Conservation (phyloP, 2,113 vertebrate genomes). For the Tachycineta bicolor region DNA sequence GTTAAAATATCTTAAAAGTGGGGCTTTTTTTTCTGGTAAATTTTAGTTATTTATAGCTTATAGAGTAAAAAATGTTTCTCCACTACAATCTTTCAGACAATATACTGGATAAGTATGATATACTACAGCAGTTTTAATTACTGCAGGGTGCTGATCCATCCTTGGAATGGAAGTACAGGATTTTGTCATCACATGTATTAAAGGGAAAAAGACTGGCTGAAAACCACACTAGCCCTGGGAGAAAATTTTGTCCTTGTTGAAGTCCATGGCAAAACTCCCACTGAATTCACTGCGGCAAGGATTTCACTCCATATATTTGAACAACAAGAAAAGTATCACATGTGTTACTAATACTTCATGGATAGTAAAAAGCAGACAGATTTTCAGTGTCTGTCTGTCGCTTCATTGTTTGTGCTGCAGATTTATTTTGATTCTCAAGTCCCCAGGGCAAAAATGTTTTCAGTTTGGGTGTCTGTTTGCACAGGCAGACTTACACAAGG, state of each 20-base stretch:
- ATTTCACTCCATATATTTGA: conserved; percentile 32
- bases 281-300: not conserved
- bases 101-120: not conserved
- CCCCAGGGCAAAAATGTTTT: not conserved
- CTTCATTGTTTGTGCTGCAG: not conserved
- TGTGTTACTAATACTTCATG: not conserved
- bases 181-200: conserved; percentile 39
- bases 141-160: conserved; percentile 12
- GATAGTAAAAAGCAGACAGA: not conserved
- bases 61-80: not conserved
- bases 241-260: not conserved
- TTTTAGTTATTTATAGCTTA: not conserved
- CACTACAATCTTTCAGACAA: not conserved
- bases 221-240: not conserved
- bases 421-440: not conserved
- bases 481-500: not conserved
- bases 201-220: not conserved
- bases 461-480: not conserved
- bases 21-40: not conserved
- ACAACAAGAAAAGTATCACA: not conserved
- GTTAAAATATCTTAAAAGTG: not conserved
- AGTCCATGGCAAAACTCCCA: not conserved
- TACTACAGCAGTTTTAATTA: conserved; percentile 31
- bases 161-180: conserved; percentile 27
- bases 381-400: not conserved